These are phyloP conservation scores for Magallana angulata DNA, from an alignment of 1,140 invertebrate genomes.

Conservation along the genomic window DNA sequence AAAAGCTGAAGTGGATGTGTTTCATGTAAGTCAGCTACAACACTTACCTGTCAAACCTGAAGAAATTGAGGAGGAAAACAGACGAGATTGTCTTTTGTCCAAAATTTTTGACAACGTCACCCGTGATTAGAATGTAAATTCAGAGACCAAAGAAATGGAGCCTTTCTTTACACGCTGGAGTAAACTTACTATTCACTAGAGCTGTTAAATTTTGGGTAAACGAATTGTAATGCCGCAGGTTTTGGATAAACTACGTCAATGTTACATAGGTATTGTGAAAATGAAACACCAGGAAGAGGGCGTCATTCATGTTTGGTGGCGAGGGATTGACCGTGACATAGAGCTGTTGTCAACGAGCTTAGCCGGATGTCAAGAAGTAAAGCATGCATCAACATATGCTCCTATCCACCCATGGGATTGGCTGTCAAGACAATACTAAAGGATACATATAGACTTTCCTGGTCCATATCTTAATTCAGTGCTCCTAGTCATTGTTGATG, in stretches of 20 bases:
- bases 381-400: constrained; percentile 46
- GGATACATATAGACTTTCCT: constrained; percentile 67
- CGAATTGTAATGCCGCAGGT: constrained; percentile 48
- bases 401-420: constrained; percentile 61
- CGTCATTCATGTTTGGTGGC: constrained; percentile 81
- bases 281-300: constrained; percentile 82
- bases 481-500: constrained; percentile 77
- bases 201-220: constrained; percentile 51
- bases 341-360: constrained; percentile 78
- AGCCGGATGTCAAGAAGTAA: constrained; percentile 71
- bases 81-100: constrained; percentile 35
- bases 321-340: constrained; percentile 80
- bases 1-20: constrained; percentile 1
- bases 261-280: constrained; percentile 80
- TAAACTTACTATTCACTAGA: constrained; percentile 52
- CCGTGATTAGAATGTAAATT: neutral
- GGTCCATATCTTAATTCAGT: constrained; percentile 58
- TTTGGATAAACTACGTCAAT: constrained; percentile 75
- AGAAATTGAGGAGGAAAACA: neutral
- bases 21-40: neutral
- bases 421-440: constrained; percentile 50
- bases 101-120: constrained; percentile 26
- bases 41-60: constrained; percentile 23
- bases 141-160: constrained; percentile 22
- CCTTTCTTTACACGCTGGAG: constrained; percentile 29